Conservation (phyloP, 2,888 invertebrate genomes). For the Aphodius granarius region DNA sequence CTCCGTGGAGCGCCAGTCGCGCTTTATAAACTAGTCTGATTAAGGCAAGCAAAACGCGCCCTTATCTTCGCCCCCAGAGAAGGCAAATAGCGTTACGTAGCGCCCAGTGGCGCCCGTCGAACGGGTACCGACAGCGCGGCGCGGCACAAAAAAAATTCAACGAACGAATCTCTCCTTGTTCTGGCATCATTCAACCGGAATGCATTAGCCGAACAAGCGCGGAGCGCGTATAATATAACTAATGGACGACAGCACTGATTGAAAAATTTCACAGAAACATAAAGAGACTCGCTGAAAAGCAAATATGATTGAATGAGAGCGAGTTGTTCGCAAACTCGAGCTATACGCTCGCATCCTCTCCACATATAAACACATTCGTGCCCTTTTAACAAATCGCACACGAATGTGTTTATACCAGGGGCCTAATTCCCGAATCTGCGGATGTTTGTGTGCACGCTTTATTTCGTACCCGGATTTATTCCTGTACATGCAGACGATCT, state of each 20-base stretch:
- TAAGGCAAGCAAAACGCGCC: conserved; percentile 52
- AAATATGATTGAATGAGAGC: conserved; percentile 50
- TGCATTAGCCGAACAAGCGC: conserved; percentile 51
- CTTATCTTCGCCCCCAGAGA: conserved; percentile 44
- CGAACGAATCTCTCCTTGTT: conserved; percentile 44
- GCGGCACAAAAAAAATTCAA: conserved; percentile 3
- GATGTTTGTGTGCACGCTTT: neutral
- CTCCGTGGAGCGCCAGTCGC: conserved; percentile 1
- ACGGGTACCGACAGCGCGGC: conserved; percentile 1
- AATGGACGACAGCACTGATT: conserved; percentile 55
- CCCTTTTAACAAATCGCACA: neutral
- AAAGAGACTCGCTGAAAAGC: conserved; percentile 45
- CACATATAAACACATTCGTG: neutral
- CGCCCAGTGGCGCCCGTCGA: neutral
- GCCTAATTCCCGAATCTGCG: neutral
- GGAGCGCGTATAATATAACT: conserved; percentile 50
- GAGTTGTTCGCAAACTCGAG: conserved; percentile 9
- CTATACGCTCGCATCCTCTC: conserved; percentile 3
- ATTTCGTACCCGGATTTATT: no score
- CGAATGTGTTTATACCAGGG: neutral
- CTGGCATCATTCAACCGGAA: conserved; percentile 45
- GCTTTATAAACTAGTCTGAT: conserved; percentile 53
- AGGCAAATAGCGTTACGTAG: conserved; percentile 50
- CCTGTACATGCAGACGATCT: no score
- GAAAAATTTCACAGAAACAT: conserved; percentile 53